Conservation (phyloP, 1,140 invertebrate species). For the Acromyrmex heyeri region DNA sequence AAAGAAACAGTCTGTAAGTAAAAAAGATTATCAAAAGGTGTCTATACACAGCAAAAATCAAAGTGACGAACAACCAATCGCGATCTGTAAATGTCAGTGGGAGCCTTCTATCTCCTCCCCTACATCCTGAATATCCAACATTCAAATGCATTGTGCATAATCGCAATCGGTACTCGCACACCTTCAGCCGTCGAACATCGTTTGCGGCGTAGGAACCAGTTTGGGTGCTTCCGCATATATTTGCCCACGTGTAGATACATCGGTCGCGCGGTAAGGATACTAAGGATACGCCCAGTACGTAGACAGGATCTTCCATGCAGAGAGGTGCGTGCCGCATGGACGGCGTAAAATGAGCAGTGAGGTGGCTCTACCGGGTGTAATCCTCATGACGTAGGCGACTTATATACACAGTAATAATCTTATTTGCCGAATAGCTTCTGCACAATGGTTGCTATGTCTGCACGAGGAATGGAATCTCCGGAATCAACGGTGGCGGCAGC, state of each 20-base stretch:
- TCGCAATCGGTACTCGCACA: slow-evolving; percentile 52
- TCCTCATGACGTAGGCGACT: slow-evolving; percentile 80
- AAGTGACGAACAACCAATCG: background rate
- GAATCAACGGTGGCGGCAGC: slow-evolving; percentile 41
- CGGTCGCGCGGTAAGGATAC: slow-evolving; percentile 36
- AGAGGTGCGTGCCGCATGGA: background rate
- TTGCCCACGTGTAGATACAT: slow-evolving; percentile 74
- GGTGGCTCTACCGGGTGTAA: slow-evolving; percentile 64
- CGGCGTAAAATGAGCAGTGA: slow-evolving; percentile 54
- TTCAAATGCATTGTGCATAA: slow-evolving; percentile 58
- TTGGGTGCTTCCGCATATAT: slow-evolving; percentile 74
- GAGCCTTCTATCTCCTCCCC: background rate
- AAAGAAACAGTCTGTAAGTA: background rate
- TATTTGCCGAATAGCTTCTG: slow-evolving; percentile 82
- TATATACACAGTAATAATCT: slow-evolving; percentile 85
- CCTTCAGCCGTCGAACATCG: slow-evolving; percentile 76
- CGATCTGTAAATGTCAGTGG: slow-evolving; percentile 1
- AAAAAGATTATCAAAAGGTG: background rate
- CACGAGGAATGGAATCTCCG: slow-evolving; percentile 64
- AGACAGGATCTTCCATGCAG: slow-evolving; percentile 25
- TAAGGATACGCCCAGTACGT: slow-evolving; percentile 28
- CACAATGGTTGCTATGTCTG: slow-evolving; percentile 71
- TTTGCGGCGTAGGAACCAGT: slow-evolving; percentile 71
- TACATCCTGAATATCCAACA: slow-evolving; percentile 37
- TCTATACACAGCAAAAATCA: slow-evolving; percentile 9